These are phyloP conservation scores for Drosophila leonis DNA, from an alignment of 2,888 invertebrate species.

Conservation along the genomic window DNA sequence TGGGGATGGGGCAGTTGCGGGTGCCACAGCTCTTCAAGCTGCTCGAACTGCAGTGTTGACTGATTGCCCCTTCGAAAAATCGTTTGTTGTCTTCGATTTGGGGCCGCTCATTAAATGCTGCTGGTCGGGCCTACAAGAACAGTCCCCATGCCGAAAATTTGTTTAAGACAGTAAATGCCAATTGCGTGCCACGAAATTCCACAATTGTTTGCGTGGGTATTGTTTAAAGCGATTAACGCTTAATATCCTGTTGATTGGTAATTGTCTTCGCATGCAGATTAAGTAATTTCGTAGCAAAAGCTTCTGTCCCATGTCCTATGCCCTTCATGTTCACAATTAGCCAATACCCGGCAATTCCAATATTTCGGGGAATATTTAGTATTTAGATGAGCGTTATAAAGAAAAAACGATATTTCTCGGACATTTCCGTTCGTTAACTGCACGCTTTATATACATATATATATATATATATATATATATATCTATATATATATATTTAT, in stretches of 20 bases:
- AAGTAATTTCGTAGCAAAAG: conserved; percentile 49
- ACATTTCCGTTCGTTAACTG: conserved; percentile 35
- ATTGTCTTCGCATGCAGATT: conserved; percentile 62
- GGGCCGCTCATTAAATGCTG: conserved; percentile 45
- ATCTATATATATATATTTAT: too few species aligned
- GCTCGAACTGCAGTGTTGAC: conserved; percentile 44
- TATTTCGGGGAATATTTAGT: conserved; percentile 1
- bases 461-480: not conserved
- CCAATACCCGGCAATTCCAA: not conserved
- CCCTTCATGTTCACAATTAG: conserved; percentile 39
- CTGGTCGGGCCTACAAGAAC: conserved; percentile 8
- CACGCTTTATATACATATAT: conserved; percentile 19
- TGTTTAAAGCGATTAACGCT: conserved; percentile 62
- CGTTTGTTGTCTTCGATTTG: conserved; percentile 55
- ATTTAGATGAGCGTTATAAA: not conserved
- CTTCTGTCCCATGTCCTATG: too few species aligned
- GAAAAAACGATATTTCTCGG: conserved; percentile 1
- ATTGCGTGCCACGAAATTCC: conserved; percentile 45
- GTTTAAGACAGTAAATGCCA: conserved; percentile 42
- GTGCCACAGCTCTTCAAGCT: not conserved
- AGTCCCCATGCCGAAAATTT: conserved; percentile 1
- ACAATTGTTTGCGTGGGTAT: conserved; percentile 33
- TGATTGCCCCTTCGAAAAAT: conserved; percentile 53
- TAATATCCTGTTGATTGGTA: conserved; percentile 58
- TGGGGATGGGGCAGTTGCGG: conserved; percentile 19